phyloP scores from a whole-genome alignment of 2,797 vertebrate genomes.

The Ambastaia sidthimunki region DNA sequence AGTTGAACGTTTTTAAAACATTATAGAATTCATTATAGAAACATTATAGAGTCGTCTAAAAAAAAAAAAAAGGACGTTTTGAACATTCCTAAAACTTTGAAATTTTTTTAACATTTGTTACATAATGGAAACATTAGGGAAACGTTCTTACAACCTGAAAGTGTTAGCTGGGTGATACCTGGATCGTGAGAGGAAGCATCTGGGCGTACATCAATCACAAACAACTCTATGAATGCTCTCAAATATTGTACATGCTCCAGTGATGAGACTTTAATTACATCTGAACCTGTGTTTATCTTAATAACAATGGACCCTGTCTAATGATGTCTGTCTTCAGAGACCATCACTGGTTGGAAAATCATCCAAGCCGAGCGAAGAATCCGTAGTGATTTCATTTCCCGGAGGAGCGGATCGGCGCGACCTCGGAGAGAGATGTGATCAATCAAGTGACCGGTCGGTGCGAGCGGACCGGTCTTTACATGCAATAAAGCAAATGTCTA shows the following conservation, averaged over 20 bases:
- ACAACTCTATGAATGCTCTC: constrained; percentile 22
- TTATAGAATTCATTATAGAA: too few relatives aligned
- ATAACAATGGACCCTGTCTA: constrained; percentile 34
- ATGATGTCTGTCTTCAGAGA: constrained; percentile 16
- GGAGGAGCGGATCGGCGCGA: constrained; percentile 44
- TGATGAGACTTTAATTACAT: constrained; percentile 55
- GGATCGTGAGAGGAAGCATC: constrained; percentile 45
- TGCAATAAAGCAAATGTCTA: constrained; percentile 64
- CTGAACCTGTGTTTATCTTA: constrained; percentile 46
- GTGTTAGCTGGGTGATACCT: constrained; percentile 8
- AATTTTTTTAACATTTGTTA: too few relatives aligned
- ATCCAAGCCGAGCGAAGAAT: not conserved
- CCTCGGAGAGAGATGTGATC: constrained; percentile 53
- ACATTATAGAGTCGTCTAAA: too few relatives aligned
- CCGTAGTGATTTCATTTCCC: constrained; percentile 41
- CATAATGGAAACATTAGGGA: too few relatives aligned
- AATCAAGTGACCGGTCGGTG: constrained; percentile 64
- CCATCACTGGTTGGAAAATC: not conserved
- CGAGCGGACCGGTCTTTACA: constrained; percentile 66
- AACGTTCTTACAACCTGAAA: too few relatives aligned
- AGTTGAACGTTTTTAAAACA: too few relatives aligned
- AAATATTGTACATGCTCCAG: constrained; percentile 40
- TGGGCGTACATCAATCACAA: constrained; percentile 47
- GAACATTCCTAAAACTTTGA: too few relatives aligned
- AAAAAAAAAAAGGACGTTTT: too few relatives aligned